Percentiles rank a stretch among this genome's conserved stretches.
phyloP scores from a whole-genome alignment of 2,888 invertebrate genomes.

The Drosophila nigritarsus region DNA sequence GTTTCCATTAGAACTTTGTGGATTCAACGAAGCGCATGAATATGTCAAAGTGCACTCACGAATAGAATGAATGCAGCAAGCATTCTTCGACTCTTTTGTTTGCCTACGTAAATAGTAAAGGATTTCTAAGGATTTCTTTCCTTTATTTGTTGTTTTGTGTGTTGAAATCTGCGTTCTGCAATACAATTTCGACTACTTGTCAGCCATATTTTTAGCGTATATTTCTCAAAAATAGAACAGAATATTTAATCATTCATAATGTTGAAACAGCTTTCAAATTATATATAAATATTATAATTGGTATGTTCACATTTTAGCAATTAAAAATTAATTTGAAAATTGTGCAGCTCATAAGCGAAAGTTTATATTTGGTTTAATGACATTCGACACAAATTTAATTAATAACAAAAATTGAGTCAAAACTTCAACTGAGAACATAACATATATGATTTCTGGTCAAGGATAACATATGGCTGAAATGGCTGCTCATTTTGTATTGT shows the following conservation, averaged over 20 bases:
- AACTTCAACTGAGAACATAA: conserved; percentile 5
- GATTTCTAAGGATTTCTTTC: not conserved
- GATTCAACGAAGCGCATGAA: conserved; percentile 69
- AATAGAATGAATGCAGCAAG: conserved; percentile 10
- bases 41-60: conserved; percentile 77
- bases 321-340: not conserved
- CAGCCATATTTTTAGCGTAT: too few relatives aligned
- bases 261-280: not conserved
- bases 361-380: not conserved
- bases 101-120: not conserved
- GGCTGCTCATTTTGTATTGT: conserved; percentile 17
- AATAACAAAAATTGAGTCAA: not conserved
- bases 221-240: not conserved
- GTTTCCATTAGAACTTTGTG: conserved; percentile 71
- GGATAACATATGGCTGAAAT: conserved; percentile 18
- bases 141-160: too few relatives aligned
- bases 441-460: not conserved
- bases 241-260: not conserved
- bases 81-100: not conserved
- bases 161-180: not conserved
- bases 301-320: not conserved
- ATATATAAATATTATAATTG: not conserved
- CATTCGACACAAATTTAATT: not conserved
- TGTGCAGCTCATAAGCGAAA: not conserved
- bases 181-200: not conserved